Percentiles rank a stretch among this genome's conserved stretches.
phyloP scores from a whole-genome alignment of 2,113 vertebrate species.

The Ellobius talpinus region DNA sequence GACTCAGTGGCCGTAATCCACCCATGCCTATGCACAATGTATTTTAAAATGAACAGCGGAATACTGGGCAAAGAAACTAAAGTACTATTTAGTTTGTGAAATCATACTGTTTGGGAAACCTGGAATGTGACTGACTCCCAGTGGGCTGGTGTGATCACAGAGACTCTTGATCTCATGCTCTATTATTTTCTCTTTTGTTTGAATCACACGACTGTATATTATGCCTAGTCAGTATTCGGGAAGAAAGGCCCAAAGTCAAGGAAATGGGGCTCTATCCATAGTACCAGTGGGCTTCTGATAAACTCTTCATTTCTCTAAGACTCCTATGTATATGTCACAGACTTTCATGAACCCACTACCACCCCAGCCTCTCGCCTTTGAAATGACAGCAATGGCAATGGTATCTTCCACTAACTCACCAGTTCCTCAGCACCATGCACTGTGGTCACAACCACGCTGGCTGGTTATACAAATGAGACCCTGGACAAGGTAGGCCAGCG shows the following conservation, averaged over 20 bases:
- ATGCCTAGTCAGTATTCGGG: neutral
- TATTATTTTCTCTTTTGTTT: neutral
- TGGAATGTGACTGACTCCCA: neutral
- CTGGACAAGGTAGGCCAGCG: no score
- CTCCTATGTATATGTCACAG: neutral
- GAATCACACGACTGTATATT: neutral
- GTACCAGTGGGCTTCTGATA: neutral
- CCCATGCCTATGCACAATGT: neutral
- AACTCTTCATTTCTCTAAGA: neutral
- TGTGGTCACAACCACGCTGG: neutral
- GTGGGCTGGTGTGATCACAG: no score
- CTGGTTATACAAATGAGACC: neutral
- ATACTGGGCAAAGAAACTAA: neutral
- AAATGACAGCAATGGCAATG: neutral
- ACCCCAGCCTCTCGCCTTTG: neutral
- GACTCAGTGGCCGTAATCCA: neutral
- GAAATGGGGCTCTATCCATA: neutral
- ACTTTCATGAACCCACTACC: neutral
- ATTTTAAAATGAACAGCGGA: slow-evolving; percentile 12
- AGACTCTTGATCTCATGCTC: neutral
- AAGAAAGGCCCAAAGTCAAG: neutral
- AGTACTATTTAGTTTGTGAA: neutral
- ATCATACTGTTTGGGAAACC: neutral
- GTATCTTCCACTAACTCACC: neutral
- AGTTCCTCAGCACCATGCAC: accelerated